A percentile compares a stretch with the other conserved stretches of the same genome.
Conservation (phyloP, 2,113 vertebrate genomes). For the Sigmodon hispidus region DNA sequence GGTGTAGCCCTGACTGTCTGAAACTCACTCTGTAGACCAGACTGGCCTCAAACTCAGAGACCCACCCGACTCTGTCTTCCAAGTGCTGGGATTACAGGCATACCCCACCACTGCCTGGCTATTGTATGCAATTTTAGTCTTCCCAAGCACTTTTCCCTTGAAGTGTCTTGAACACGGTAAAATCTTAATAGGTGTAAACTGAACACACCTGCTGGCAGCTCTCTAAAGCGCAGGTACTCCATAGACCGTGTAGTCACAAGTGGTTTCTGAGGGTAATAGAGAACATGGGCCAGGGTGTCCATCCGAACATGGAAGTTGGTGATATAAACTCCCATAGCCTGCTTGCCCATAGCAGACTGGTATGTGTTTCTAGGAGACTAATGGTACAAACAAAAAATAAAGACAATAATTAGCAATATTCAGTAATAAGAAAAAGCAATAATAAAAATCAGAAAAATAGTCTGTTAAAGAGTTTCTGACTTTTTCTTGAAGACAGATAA, state of each 20-base stretch:
- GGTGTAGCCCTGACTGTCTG: too few relatives aligned
- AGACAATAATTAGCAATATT: conserved; percentile 34
- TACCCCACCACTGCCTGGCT: background rate
- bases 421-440: background rate
- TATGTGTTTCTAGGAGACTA: conserved; percentile 99
- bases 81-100: background rate
- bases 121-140: background rate
- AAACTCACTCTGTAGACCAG: too few relatives aligned
- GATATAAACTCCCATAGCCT: conserved; percentile 99
- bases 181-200: background rate
- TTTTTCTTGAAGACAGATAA: conserved; percentile 12
- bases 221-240: conserved; percentile 98
- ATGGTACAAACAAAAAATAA: conserved; percentile 25
- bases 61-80: background rate
- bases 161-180: background rate
- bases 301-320: conserved; percentile 99
- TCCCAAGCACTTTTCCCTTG: background rate
- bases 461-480: background rate
- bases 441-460: conserved; percentile 1
- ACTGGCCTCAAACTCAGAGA: too few relatives aligned
- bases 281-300: conserved; percentile 97
- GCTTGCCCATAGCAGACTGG: conserved; percentile 99
- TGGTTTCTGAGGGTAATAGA: conserved; percentile 99
- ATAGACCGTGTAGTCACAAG: conserved; percentile 97
- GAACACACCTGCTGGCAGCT: conserved; percentile 94